These are phyloP conservation scores for Listrodromus nycthemerus DNA, from an alignment of 2,888 invertebrate genomes.

Conservation along the genomic window DNA sequence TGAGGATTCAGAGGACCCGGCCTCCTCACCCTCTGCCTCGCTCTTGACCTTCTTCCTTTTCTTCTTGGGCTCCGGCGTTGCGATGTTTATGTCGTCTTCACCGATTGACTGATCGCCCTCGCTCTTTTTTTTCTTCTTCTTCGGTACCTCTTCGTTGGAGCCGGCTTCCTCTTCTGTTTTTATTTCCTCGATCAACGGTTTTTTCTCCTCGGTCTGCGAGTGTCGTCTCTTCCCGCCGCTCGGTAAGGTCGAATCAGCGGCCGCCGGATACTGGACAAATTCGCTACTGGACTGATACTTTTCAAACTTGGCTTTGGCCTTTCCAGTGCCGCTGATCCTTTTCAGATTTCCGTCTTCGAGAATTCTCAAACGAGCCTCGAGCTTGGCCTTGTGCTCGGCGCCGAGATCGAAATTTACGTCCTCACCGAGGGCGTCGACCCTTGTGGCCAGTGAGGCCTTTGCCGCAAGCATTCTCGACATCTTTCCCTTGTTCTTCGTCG, in stretches of 20 bases:
- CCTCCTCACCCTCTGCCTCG: conserved; percentile 68
- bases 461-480: conserved; percentile 98
- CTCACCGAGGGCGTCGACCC: conserved; percentile 98
- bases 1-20: conserved; percentile 57
- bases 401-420: conserved; percentile 94
- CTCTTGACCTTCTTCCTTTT: conserved; percentile 67
- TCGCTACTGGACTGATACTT: conserved; percentile 94
- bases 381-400: conserved; percentile 94
- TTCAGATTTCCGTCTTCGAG: conserved; percentile 94
- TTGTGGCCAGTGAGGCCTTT: conserved; percentile 96
- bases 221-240: conserved; percentile 87
- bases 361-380: conserved; percentile 92
- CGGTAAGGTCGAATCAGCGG: conserved; percentile 93
- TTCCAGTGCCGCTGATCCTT: conserved; percentile 95
- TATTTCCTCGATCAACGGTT: conserved; percentile 82
- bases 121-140: conserved; percentile 81
- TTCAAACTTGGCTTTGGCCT: conserved; percentile 95
- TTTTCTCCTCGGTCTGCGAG: conserved; percentile 84
- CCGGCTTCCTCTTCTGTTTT: conserved; percentile 57
- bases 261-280: conserved; percentile 91
- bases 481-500: conserved; percentile 96
- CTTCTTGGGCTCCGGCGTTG: conserved; percentile 68
- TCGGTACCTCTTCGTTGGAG: conserved; percentile 72
- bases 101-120: conserved; percentile 42
- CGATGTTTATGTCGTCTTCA: conserved; percentile 77